phyloP scores from a whole-genome alignment of 2,113 vertebrate species.

The Malurus melanocephalus region DNA sequence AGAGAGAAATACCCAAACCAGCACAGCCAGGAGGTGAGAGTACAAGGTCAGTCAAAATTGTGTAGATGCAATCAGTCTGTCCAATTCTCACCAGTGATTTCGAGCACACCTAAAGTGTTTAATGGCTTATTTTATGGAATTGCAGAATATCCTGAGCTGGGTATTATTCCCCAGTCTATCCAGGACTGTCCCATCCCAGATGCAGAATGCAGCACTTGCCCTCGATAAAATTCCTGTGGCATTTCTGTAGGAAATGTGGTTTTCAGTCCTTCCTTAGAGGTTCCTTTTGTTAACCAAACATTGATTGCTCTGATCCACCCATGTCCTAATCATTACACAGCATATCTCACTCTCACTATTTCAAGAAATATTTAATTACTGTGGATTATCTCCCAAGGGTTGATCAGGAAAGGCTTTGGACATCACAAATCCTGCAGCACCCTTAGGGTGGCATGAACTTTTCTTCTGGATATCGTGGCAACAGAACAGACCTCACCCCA shows the following conservation, averaged over 20 bases:
- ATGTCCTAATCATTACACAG: background rate
- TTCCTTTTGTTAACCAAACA: background rate
- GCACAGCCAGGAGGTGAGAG: fast-evolving
- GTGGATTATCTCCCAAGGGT: background rate
- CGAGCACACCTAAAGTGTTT: background rate
- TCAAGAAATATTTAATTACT: background rate
- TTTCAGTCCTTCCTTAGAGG: background rate
- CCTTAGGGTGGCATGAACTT: background rate
- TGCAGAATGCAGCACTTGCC: background rate
- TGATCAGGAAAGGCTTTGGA: background rate
- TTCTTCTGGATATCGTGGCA: background rate
- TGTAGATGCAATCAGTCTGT: background rate
- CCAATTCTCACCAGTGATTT: background rate
- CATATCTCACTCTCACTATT: background rate
- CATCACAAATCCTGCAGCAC: background rate
- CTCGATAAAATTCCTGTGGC: background rate
- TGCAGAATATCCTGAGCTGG: background rate
- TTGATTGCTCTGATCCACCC: background rate
- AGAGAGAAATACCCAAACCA: background rate
- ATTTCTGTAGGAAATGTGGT: background rate
- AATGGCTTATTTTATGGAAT: background rate
- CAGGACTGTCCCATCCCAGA: background rate
- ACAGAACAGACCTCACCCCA: background rate
- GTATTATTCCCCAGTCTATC: background rate
- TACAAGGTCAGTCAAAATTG: background rate